Evolutionary conservation across 2,888 invertebrate genomes (phyloP), one percentile per base, ranked within the genome.

Genomic region (Operophtera brumata): DNA sequence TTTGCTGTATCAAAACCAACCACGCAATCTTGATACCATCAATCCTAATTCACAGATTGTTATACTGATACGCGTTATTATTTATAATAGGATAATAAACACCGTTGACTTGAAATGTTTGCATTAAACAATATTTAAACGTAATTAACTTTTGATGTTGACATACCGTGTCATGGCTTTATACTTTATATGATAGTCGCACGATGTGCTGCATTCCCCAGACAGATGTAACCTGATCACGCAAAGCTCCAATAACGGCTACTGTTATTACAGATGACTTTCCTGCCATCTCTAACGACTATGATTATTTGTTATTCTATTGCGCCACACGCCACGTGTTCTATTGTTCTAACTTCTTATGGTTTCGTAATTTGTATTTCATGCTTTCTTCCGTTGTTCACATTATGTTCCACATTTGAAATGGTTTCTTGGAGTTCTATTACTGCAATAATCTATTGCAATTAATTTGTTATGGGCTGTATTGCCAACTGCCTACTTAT

Each of bases 221-320:
- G 74, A 68, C 64, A 62, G 55, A 52, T 48, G 67, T 68, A 69
- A 71, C 63, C 25, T 70, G 61, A 73, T 65, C 82, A 82, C 79
- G 81, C 81, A 62, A 78, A 66, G 71, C 65, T 73, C 67, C 67
- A 62, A 70, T 80, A 78, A 77, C 72, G 75, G 69, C 70, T 76
- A 73, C 75, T 80, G 78, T 81, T 82, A 72, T 82, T 79, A 76
- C 71, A 79, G 71, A 75, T 64, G 62, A 67, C 67, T 75, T 75
- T 75, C 71, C 75, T 58, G 61, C 47, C 56, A 36, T 61, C 58
- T 50, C 48, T 64, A 64, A 59, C 58, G 57, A 53, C 53, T 62
- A 51, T 61, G 62, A 66, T 79, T 70, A 76, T 75, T 77, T 69
- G 67, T 73, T 73, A 72, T 70, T 66, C 63, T 64, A 71, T 79